phyloP scores from a whole-genome alignment of 2,113 vertebrate species.

The Suncus etruscus region DNA sequence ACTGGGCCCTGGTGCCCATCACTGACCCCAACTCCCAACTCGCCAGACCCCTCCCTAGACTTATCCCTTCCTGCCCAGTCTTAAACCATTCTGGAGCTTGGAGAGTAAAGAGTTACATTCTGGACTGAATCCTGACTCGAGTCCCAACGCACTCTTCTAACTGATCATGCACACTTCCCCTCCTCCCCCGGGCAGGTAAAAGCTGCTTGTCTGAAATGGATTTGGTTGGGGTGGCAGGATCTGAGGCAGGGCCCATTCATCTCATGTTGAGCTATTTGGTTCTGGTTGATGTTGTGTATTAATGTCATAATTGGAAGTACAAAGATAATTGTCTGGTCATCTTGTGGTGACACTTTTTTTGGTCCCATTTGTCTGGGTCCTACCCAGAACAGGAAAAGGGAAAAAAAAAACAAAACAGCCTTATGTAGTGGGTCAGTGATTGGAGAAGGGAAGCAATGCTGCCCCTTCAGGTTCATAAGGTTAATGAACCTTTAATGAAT shows the following conservation, averaged over 20 bases:
- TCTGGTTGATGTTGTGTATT: conserved; percentile 21
- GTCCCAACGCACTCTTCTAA: neutral
- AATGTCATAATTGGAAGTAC: conserved; percentile 20
- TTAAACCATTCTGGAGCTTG: conserved; percentile 14
- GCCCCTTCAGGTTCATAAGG: neutral
- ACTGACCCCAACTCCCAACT: neutral
- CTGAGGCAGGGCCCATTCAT: conserved; percentile 55
- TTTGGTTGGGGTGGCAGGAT: neutral
- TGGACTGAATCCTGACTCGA: neutral
- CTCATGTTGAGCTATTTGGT: neutral
- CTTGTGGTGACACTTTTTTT: neutral
- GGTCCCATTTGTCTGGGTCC: neutral
- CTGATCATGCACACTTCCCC: neutral
- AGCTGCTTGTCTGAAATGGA: conserved; percentile 25
- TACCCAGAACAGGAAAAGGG: neutral
- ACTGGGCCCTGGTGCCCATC: conserved; percentile 30
- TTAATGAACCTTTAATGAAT: neutral
- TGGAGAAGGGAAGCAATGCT: neutral
- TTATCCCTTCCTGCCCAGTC: conserved; percentile 26
- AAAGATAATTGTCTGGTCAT: neutral
- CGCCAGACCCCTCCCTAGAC: conserved; percentile 34
- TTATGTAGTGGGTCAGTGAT: neutral
- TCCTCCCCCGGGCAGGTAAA: neutral
- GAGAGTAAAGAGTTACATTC: conserved; percentile 30
- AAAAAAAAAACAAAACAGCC: too few species aligned